A percentile compares a stretch with the other conserved stretches of the same genome.
Evolutionary conservation across 2,113 vertebrate species (phyloP).

Genomic region (Actenoides lindsayi): DNA sequence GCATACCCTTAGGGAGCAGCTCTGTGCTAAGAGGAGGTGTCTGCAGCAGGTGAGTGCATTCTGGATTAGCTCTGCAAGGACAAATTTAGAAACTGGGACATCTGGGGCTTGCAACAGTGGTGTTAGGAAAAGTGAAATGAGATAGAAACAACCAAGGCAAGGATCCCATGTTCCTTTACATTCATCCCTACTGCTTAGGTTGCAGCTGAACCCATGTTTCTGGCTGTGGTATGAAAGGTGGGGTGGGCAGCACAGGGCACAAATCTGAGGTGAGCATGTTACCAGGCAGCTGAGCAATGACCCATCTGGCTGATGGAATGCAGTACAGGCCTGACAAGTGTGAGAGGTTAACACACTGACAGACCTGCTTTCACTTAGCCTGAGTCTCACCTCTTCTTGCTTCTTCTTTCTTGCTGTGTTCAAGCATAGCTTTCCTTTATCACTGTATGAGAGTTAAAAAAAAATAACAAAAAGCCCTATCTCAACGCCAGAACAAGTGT

Average conservation of each 20-base stretch:
- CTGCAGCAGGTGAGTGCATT: not conserved
- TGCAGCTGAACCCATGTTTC: not conserved
- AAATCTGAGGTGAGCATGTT: not conserved
- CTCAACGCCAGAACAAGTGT: not conserved
- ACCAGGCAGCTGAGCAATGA: not conserved
- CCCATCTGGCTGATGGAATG: not conserved
- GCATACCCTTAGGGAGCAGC: not conserved
- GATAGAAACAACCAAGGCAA: not conserved
- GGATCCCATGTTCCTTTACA: not conserved
- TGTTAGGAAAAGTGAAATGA: not conserved
- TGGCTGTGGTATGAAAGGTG: not conserved
- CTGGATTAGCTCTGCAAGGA: not conserved
- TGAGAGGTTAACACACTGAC: not conserved
- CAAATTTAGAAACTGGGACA: not conserved
- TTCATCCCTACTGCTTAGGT: not conserved
- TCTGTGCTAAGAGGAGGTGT: not conserved
- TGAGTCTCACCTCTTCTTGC: not conserved
- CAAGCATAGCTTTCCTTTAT: not conserved
- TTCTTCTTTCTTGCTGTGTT: not conserved
- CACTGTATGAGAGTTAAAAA: not conserved
- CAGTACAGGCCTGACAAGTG: not conserved
- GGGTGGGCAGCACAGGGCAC: accelerated
- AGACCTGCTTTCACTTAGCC: not conserved
- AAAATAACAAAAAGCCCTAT: not conserved
- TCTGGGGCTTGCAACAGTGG: not conserved